phyloP scores from a whole-genome alignment of 1,140 invertebrate species.

The Atopsyche davidsoni region DNA sequence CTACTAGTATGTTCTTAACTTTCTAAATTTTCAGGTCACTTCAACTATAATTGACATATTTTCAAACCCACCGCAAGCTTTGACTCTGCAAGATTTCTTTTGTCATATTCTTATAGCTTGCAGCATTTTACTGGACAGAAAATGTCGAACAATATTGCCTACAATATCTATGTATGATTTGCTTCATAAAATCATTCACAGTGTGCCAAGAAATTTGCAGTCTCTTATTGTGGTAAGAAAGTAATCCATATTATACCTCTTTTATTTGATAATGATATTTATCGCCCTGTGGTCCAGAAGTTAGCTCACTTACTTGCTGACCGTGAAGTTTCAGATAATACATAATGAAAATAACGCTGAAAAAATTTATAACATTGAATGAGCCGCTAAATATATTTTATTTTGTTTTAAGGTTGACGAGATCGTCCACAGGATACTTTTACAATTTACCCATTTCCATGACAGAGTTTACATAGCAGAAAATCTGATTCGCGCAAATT shows the following conservation, averaged over 20 bases:
- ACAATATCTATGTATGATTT: slow-evolving; percentile 2
- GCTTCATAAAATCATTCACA: slow-evolving; percentile 3
- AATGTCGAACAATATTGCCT: slow-evolving; percentile 8
- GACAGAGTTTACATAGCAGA: slow-evolving; percentile 9
- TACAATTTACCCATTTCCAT: slow-evolving; percentile 12
- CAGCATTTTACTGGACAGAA: slow-evolving; percentile 8
- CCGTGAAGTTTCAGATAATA: not conserved
- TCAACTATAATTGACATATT: slow-evolving; percentile 3
- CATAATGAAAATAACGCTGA: not conserved
- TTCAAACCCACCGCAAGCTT: not conserved
- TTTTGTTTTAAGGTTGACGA: not conserved
- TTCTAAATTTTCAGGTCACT: slow-evolving; percentile 11
- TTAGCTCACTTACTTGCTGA: not conserved
- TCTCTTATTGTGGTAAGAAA: slow-evolving; percentile 2
- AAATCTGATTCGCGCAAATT: slow-evolving; percentile 5
- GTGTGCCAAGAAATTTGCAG: not conserved
- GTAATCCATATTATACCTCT: not conserved
- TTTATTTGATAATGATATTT: not conserved
- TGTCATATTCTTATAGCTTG: slow-evolving; percentile 5
- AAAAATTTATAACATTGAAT: not conserved
- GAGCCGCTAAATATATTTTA: not conserved
- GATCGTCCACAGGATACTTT: not conserved
- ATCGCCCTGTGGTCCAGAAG: not conserved
- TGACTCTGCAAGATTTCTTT: slow-evolving; percentile 6
- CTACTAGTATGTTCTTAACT: not conserved